Conservation (phyloP, 92 coral and sea anemone species). For the Plumapathes pennacea region DNA sequence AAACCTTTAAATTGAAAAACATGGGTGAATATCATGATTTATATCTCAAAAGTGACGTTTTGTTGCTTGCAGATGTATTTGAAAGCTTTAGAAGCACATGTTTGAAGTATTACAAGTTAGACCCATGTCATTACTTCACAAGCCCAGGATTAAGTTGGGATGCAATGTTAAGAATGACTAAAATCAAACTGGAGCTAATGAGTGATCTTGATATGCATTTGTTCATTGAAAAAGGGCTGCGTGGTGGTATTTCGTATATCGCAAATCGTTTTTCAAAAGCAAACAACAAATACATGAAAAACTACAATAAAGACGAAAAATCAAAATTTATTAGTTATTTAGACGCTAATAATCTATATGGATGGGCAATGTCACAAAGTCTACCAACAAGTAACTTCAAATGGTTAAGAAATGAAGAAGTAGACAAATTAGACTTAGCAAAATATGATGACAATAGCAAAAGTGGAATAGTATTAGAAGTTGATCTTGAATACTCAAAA, state of each 20-base stretch:
- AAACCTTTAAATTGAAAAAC: too few relatives aligned
- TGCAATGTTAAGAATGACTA: conserved; percentile 32
- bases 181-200: conserved; percentile 15
- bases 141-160: conserved; percentile 39
- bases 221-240: conserved; percentile 15
- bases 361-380: conserved; percentile 5
- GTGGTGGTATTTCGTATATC: conserved; percentile 26
- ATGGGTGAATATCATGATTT: conserved; percentile 48
- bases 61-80: conserved; percentile 29
- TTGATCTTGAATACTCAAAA: conserved; percentile 7
- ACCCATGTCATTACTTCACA: conserved; percentile 41
- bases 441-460: conserved; percentile 4
- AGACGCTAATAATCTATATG: conserved; percentile 34
- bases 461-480: conserved; percentile 14
- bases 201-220: conserved; percentile 25
- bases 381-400: conserved; percentile 12
- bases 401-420: conserved; percentile 10
- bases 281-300: conserved; percentile 6
- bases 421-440: conserved; percentile 1
- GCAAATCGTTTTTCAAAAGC: conserved; percentile 16
- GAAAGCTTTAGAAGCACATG: conserved; percentile 36
- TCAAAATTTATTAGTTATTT: conserved; percentile 4
- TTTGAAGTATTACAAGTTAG: conserved; percentile 15
- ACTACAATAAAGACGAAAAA: background rate
- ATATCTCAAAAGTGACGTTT: conserved; percentile 19